phyloP scores from a whole-genome alignment of 1,140 invertebrate species.

The Psilanteris sp. region DNA sequence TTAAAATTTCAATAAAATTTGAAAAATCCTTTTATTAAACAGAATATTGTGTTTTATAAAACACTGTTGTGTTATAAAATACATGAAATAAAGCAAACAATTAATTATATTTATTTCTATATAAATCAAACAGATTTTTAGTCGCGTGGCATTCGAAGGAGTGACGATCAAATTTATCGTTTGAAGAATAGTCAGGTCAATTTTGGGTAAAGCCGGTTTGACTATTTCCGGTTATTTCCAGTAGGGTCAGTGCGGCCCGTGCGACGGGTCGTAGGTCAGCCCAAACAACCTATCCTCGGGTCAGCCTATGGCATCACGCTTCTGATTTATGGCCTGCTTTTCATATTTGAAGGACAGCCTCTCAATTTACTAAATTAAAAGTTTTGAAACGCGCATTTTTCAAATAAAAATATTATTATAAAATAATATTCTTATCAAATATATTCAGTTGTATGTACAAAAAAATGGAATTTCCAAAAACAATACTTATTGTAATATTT shows the following conservation, averaged over 20 bases:
- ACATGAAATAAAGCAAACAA: conserved; percentile 2
- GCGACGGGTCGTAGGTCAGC: conserved; percentile 77
- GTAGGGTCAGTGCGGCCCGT: conserved; percentile 71
- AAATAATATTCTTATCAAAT: no score
- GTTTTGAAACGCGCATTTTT: conserved; percentile 15
- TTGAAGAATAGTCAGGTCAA: conserved; percentile 68
- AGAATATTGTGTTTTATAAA: no score
- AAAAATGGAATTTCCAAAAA: no score
- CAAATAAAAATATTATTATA: no score
- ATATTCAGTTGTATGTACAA: no score
- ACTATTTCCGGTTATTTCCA: conserved; percentile 69
- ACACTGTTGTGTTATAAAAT: no score
- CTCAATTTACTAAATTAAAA: conserved; percentile 48
- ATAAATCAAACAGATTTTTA: conserved; percentile 69
- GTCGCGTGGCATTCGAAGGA: conserved; percentile 76
- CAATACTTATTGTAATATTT: no score
- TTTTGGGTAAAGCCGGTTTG: conserved; percentile 64
- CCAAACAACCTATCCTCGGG: conserved; percentile 78
- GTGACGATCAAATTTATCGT: conserved; percentile 73
- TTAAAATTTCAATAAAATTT: no score
- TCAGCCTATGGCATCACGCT: conserved; percentile 72
- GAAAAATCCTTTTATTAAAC: no score
- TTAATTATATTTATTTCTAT: conserved; percentile 25
- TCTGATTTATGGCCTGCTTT: conserved; percentile 77
- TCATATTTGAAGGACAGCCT: conserved; percentile 57